A percentile compares a stretch with the other conserved stretches of the same genome.
Conservation (phyloP, 1,140 invertebrate genomes). For the Wasmannia auropunctata region DNA sequence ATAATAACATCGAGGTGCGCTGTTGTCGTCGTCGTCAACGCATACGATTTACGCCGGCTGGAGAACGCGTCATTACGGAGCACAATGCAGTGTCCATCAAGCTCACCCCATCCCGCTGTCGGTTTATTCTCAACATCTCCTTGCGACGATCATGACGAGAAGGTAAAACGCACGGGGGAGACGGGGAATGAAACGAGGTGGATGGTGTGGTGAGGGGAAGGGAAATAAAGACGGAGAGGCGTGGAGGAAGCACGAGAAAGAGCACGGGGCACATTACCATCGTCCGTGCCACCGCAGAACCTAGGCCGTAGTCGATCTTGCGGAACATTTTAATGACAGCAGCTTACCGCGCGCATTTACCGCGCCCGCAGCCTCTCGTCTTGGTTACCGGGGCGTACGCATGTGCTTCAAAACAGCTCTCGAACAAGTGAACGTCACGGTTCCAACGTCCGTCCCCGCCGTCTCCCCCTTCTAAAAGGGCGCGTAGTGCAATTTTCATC, state of each 20-base stretch:
- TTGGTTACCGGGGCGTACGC: slow-evolving; percentile 78
- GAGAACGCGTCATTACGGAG: slow-evolving; percentile 79
- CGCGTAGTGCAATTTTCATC: too few species aligned
- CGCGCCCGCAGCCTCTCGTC: slow-evolving; percentile 74
- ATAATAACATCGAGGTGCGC: slow-evolving; percentile 66
- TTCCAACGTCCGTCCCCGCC: slow-evolving; percentile 18
- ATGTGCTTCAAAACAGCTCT: slow-evolving; percentile 79
- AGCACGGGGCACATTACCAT: slow-evolving; percentile 74
- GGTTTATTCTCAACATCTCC: slow-evolving; percentile 69
- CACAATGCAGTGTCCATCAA: slow-evolving; percentile 80
- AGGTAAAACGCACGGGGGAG: slow-evolving; percentile 1
- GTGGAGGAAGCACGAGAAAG: slow-evolving; percentile 31
- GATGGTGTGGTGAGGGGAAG: neutral
- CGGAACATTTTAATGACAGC: slow-evolving; percentile 85
- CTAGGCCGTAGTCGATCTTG: slow-evolving; percentile 81
- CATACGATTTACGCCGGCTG: slow-evolving; percentile 72
- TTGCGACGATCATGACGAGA: slow-evolving; percentile 59
- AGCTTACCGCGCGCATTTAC: slow-evolving; percentile 80
- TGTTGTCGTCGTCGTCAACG: slow-evolving; percentile 67
- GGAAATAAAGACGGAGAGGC: neutral
- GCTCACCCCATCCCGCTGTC: slow-evolving; percentile 64
- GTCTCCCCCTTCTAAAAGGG: neutral
- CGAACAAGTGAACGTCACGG: slow-evolving; percentile 79
- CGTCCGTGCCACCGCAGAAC: slow-evolving; percentile 71
- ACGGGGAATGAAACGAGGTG: slow-evolving; percentile 26